A percentile compares a stretch with the other conserved stretches of the same genome.
These are phyloP conservation scores for Pangasius djambal DNA, from an alignment of 2,797 vertebrate genomes.

Conservation along the genomic window DNA sequence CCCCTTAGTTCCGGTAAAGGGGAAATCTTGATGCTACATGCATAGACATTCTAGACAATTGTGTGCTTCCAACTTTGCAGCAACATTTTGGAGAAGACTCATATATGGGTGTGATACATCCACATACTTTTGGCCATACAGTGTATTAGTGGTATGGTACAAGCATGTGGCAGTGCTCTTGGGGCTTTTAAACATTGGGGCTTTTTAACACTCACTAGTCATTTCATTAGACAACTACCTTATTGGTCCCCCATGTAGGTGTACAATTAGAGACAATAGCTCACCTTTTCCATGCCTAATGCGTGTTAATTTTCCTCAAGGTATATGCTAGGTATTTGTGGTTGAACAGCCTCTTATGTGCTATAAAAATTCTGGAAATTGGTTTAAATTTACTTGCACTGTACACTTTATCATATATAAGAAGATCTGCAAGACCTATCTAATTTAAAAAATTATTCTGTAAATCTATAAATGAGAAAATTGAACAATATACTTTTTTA, in stretches of 20 bases:
- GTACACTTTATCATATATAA: not conserved
- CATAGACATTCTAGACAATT: not conserved
- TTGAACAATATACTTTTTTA: not conserved
- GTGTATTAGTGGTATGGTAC: not conserved
- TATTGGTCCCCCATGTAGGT: not conserved
- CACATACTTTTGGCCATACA: not conserved
- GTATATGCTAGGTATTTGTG: not conserved
- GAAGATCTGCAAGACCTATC: not conserved
- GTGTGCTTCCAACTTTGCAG: not conserved
- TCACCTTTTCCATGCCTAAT: not conserved
- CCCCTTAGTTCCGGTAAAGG: not conserved
- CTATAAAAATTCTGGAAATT: not conserved
- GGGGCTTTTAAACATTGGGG: not conserved
- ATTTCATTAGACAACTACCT: not conserved
- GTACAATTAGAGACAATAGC: not conserved
- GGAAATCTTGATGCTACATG: not conserved
- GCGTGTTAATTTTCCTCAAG: not conserved
- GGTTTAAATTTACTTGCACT: not conserved
- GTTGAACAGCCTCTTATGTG: not conserved
- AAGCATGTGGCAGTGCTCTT: not conserved
- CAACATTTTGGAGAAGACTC: not conserved
- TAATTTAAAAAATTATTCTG: not conserved
- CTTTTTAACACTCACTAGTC: not conserved
- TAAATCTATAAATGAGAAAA: not conserved
- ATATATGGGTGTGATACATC: not conserved